Conservation (phyloP, 2,888 invertebrate genomes). For the Agrotis exclamationis region DNA sequence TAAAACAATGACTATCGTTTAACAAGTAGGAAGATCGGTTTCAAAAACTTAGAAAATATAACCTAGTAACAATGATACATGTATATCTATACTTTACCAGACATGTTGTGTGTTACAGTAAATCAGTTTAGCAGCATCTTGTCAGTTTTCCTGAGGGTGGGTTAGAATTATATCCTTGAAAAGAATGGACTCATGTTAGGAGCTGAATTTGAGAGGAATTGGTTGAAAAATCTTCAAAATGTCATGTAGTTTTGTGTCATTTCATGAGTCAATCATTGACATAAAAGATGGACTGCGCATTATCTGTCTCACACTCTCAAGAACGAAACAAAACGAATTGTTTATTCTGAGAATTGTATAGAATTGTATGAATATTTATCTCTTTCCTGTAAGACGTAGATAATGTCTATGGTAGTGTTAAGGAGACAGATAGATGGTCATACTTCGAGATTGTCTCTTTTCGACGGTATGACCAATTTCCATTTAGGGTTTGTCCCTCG, state of each 20-base stretch:
- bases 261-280: background rate
- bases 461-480: too few relatives aligned
- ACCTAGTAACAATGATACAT: background rate
- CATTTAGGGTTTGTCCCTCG: too few relatives aligned
- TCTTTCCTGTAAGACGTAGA: too few relatives aligned
- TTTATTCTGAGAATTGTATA: too few relatives aligned
- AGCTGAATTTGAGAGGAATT: background rate
- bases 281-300: too few relatives aligned
- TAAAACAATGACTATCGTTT: background rate
- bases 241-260: background rate
- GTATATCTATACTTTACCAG: constrained; percentile 14
- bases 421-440: too few relatives aligned
- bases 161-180: constrained; percentile 3
- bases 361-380: too few relatives aligned
- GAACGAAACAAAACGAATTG: too few relatives aligned
- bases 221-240: constrained; percentile 2
- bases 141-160: background rate
- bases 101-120: background rate
- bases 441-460: too few relatives aligned
- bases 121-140: background rate
- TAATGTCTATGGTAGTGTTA: too few relatives aligned
- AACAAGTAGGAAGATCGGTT: background rate
- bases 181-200: constrained; percentile 6
- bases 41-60: background rate
- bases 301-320: too few relatives aligned